Percentiles rank a stretch among this genome's conserved stretches.
These are phyloP conservation scores for Heliconius himera DNA, from an alignment of 1,140 invertebrate genomes.

Conservation along the genomic window DNA sequence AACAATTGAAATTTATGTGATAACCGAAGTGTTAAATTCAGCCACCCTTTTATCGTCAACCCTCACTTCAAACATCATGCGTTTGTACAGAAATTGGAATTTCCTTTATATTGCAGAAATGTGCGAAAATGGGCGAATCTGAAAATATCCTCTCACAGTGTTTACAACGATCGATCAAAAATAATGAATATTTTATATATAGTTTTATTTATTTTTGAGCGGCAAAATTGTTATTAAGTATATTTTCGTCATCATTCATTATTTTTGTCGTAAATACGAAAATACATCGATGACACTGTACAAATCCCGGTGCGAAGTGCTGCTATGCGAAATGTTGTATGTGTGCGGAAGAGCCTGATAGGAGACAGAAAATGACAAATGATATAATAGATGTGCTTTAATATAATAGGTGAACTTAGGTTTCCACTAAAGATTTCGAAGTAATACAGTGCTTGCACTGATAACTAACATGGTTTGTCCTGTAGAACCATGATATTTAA, in stretches of 20 bases:
- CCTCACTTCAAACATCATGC: constrained; percentile 67
- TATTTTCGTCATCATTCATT: constrained; percentile 44
- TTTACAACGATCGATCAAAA: constrained; percentile 48
- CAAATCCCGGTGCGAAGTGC: constrained; percentile 65
- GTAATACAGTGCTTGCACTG: constrained; percentile 47
- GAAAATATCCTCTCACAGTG: constrained; percentile 42
- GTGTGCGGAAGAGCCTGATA: constrained; percentile 61
- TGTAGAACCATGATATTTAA: constrained; percentile 38
- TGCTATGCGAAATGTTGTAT: constrained; percentile 52
- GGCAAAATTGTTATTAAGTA: background rate
- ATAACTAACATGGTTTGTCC: constrained; percentile 44
- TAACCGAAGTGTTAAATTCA: constrained; percentile 72
- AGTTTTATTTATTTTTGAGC: background rate
- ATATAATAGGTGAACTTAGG: constrained; percentile 47
- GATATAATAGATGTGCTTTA: constrained; percentile 60
- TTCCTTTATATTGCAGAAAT: constrained; percentile 54
- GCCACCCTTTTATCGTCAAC: constrained; percentile 62
- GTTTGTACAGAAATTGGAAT: constrained; percentile 75
- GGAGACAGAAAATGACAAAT: constrained; percentile 51
- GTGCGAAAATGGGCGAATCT: constrained; percentile 53
- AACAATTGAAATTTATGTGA: constrained; percentile 55
- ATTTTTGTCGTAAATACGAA: constrained; percentile 52
- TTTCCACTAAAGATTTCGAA: constrained; percentile 40
- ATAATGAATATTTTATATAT: constrained; percentile 49
- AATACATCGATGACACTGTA: constrained; percentile 62